These are phyloP conservation scores for Onychomys torridus DNA, from an alignment of 2,797 vertebrate species.

Conservation along the genomic window DNA sequence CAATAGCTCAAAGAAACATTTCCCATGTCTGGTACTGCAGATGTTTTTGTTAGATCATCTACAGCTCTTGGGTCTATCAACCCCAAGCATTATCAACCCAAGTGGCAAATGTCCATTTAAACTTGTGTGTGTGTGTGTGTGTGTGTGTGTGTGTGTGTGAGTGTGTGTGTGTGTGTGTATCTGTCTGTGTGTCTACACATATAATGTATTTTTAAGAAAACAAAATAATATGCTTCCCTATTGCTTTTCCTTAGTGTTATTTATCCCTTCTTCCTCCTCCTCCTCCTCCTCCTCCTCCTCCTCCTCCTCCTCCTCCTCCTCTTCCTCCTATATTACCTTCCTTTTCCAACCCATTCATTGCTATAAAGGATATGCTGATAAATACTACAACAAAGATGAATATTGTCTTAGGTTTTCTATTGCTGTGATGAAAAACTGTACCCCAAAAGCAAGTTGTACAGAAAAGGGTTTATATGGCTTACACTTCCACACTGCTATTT, in stretches of 20 bases:
- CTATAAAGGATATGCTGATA: constrained; percentile 16
- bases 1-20: neutral
- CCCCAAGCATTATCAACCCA: neutral
- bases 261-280: neutral
- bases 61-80: neutral
- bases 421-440: neutral
- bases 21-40: neutral
- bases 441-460: neutral
- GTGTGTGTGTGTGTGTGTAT: too few relatives aligned
- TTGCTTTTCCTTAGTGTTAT: neutral
- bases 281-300: neutral
- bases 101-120: neutral
- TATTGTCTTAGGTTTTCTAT: neutral
- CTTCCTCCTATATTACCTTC: neutral
- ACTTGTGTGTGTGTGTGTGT: neutral
- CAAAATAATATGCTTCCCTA: neutral
- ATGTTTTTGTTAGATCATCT: neutral
- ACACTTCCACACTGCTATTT: neutral
- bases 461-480: neutral
- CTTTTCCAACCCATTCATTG: neutral
- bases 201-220: neutral
- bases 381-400: neutral
- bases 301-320: neutral
- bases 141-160: neutral
- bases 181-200: neutral